Conservation (phyloP, 2,797 vertebrate genomes). For the Chaunax sp. region DNA sequence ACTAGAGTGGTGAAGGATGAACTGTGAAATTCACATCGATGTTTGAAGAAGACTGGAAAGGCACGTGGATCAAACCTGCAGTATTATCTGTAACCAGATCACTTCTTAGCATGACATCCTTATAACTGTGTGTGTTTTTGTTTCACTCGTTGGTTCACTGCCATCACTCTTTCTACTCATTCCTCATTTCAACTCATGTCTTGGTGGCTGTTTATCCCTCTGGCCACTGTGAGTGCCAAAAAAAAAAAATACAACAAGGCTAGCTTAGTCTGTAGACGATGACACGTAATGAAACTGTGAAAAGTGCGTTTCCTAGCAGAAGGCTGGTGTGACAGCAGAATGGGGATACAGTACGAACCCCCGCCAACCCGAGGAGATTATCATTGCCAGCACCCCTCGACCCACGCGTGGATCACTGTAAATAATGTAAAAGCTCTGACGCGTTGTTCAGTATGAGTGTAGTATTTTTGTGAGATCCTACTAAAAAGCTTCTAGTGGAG, state of each 20-base stretch:
- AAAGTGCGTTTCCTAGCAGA: slow-evolving; percentile 70
- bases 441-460: slow-evolving; percentile 80
- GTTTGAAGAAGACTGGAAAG: slow-evolving; percentile 41
- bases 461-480: slow-evolving; percentile 82
- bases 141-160: slow-evolving; percentile 47
- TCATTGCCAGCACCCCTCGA: slow-evolving; percentile 67
- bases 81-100: slow-evolving; percentile 49
- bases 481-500: slow-evolving; percentile 77
- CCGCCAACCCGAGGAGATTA: slow-evolving; percentile 46
- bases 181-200: slow-evolving; percentile 57
- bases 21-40: slow-evolving; percentile 69
- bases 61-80: slow-evolving; percentile 47
- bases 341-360: slow-evolving; percentile 46
- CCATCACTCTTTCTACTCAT: slow-evolving; percentile 45
- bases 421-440: slow-evolving; percentile 84
- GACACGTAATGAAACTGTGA: slow-evolving; percentile 78
- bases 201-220: slow-evolving; percentile 75
- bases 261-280: slow-evolving; percentile 77
- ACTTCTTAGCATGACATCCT: slow-evolving; percentile 57
- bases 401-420: slow-evolving; percentile 78
- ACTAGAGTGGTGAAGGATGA: slow-evolving; percentile 29
- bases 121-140: slow-evolving; percentile 51
- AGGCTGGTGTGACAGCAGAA: slow-evolving; percentile 67
- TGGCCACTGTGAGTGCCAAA: slow-evolving; percentile 85
- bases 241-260: slow-evolving; percentile 56